A percentile compares a stretch with the other conserved stretches of the same genome.
Evolutionary conservation across 92 coral and sea anemone species (phyloP).

Genomic region (Actinostola sp.): DNA sequence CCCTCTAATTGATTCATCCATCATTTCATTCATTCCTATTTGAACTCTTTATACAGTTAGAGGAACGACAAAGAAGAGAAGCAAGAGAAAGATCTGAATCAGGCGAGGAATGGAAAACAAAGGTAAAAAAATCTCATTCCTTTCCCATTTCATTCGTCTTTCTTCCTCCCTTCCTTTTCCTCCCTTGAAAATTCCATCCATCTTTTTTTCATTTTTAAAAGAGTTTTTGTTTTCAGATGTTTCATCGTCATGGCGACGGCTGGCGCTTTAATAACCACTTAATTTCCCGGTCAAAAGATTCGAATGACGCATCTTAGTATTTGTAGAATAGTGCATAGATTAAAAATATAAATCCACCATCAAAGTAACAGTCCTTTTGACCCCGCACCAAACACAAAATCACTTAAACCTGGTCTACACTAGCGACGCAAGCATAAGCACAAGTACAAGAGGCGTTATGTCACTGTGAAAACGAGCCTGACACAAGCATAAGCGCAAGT

Average conservation of each 20-base stretch:
- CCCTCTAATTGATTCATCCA: background rate
- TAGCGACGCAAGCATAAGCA: no score
- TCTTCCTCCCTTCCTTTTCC: background rate
- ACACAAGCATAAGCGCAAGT: no score
- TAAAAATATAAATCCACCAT: no score
- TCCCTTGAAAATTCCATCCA: background rate
- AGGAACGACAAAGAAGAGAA: constrained; percentile 83
- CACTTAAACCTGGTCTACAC: no score
- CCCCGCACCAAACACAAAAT: no score
- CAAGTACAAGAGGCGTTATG: no score
- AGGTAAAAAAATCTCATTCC: constrained; percentile 41
- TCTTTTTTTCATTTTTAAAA: background rate
- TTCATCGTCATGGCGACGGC: constrained; percentile 92
- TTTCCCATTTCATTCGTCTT: background rate
- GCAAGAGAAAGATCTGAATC: constrained; percentile 87
- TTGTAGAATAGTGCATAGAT: no score
- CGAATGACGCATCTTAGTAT: constrained; percentile 10
- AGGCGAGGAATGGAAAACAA: constrained; percentile 87
- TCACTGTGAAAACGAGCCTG: no score
- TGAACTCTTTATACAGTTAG: constrained; percentile 56
- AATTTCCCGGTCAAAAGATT: constrained; percentile 35
- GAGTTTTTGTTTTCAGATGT: constrained; percentile 57
- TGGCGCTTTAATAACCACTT: constrained; percentile 91
- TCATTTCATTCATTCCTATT: background rate
- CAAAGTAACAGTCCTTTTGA: no score